Evolutionary conservation across 2,888 invertebrate genomes (phyloP), one percentile per base, ranked within the genome.

Genomic region (Mamestra brassicae): DNA sequence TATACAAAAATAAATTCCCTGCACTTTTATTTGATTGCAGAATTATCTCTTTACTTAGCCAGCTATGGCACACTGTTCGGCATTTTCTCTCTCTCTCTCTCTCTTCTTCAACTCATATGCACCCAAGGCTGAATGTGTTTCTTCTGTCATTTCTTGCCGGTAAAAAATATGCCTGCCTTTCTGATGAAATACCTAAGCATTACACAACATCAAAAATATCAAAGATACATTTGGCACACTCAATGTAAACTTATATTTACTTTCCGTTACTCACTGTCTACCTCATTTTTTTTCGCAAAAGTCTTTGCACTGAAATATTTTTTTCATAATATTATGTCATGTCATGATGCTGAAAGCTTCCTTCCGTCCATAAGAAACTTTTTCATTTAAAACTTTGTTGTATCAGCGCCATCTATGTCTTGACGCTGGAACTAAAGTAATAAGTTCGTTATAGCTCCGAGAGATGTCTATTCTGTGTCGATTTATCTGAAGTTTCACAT

Each of bases 361-460:
- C 55, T 84, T 81, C 66, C 60, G 63, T 58, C 50, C 38, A 26
- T 34, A 13, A 0, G 42, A 62, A 74, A 61, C 66, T 50, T 85
- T 71, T 63, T 74, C 57, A 75, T 75, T 71, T 55, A 38, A n/a
- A 70, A 70, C 63, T 73, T 66, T 76, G 57, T 72, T 64, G 42
- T 52, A 60, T 58, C 76, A 90, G 82, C 93, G 94, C 92, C 94
- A 93, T 92, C 94, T 94, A 88, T 85, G 67, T 58, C 58, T 63
- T 50, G n/a, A 61, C 50, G 47, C 42, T 58, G 66, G 60, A 67
- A 84, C 62, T 74, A 88, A 81, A 71, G 72, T 64, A 36, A 67
- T 60, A 77, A 89, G 87, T 91, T 89, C 86, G 54, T 34, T 72
- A 77, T 80, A 84, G 88, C 83, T 68, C 85, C 93, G 83, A 84